phyloP scores from a whole-genome alignment of 2,113 vertebrate genomes.

The Ptychochromis oligacanthus region DNA sequence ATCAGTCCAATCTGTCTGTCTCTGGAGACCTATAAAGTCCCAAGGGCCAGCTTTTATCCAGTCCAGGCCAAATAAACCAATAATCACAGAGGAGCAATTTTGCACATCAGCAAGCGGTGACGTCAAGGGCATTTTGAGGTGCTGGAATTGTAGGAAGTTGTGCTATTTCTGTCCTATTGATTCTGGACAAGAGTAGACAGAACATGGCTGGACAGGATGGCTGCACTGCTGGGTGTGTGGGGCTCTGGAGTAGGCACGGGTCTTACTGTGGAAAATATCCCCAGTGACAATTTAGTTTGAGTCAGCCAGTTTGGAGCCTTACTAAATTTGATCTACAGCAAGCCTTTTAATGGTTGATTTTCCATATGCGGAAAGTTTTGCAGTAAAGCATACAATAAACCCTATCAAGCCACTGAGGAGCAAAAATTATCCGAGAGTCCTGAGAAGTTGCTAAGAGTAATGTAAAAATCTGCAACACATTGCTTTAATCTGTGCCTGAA shows the following conservation, averaged over 20 bases:
- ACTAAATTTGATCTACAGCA: conserved; percentile 35
- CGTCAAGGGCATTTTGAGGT: conserved; percentile 34
- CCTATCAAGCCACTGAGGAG: neutral
- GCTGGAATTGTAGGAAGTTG: conserved; percentile 48
- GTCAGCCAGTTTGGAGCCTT: conserved; percentile 30
- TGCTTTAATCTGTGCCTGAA: conserved; percentile 14
- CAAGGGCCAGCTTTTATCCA: neutral
- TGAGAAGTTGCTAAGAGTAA: neutral
- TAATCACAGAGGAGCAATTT: conserved; percentile 14
- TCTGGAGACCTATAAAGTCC: conserved; percentile 11
- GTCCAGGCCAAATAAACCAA: conserved; percentile 37
- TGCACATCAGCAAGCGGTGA: conserved; percentile 30
- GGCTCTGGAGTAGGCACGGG: neutral
- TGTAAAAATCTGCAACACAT: neutral
- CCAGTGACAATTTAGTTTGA: conserved; percentile 13
- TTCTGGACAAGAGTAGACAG: conserved; percentile 33
- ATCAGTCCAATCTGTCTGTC: conserved; percentile 14
- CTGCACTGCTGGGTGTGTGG: conserved; percentile 13
- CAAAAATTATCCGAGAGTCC: conserved; percentile 6
- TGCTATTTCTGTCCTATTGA: conserved; percentile 65
- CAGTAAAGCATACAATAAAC: neutral
- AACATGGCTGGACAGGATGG: conserved; percentile 45
- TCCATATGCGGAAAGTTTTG: neutral
- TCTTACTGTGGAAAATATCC: conserved; percentile 46
- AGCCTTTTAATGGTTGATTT: conserved; percentile 14